Base-by-base conservation (phyloP, 2,888 invertebrate genomes). In the Drosophila mulleri region DNA sequence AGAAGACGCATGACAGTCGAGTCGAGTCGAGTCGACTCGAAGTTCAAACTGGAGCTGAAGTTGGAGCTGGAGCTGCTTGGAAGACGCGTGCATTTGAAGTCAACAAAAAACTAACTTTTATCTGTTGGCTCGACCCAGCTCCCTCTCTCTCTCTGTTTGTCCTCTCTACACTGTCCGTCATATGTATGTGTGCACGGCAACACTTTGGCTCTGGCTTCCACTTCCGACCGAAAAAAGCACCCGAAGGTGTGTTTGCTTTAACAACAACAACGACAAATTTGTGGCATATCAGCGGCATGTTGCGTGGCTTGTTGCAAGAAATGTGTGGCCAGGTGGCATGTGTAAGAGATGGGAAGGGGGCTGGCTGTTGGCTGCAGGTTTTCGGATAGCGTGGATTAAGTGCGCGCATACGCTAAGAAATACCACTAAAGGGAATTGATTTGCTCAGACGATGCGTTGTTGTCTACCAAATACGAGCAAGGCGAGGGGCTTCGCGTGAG, bases 381-480 rank as follows among this genome's bases (percentile, higher is more conserved):
- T 32, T 29, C 32, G 60, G 35, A 39, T 42, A 56, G 78, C 26
- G 37, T 50, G 56, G 72, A 78, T 67, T 72, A 80, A 76, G 54
- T 67, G 78, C 72, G 78, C 72, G 69, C 67, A 78, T 67, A 72
- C 56, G 66, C 61, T 57, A 71, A 67, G 47, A 77, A 63, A 78
- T 73, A 74, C 80, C 85, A 90, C 90, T 89, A 80, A 88, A 89
- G 88, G 83, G 88, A 90, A 91, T 91, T 91, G 91, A 91, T 91
- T 91, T 88, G 69, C 78, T 59, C 72, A 78, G 50, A 61, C 59
- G 66, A 67, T 60, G 53, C 32, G 39, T 61, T 70, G 48, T 16
- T 20, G 69, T 59, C 50, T 39, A n/a, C 29, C 20, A 50, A 20
- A 29, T 41, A 44, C 45, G 44, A 23, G 57, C 12, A 8, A 45